Evolutionary conservation across 2,888 invertebrate species (phyloP), one percentile per base, ranked within the genome.

Genomic region (Hypsopygia costalis): DNA sequence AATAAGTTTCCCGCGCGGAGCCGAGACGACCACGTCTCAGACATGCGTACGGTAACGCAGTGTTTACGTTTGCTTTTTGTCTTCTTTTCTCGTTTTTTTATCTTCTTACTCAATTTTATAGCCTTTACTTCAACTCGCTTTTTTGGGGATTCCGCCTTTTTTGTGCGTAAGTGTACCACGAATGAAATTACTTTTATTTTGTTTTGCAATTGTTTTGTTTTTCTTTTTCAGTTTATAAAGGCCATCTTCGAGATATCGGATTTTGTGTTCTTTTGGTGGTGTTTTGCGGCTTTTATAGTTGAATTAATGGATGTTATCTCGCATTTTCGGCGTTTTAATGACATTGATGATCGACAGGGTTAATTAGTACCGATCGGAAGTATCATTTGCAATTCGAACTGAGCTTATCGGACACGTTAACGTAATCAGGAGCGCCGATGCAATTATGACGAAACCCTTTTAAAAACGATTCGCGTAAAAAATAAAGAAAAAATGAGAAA

Each of bases 371-470:
- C 38, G 21, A 44, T 41, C 42, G 49, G 42, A 44, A 46, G 46
- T 41, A 35, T 47, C 36, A 36, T 33, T 36, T 33, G 35, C 39
- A 41, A 43, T 41, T 46, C 33, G 44, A 43, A 55, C 56, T 16
- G 52, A 51, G 69, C 71, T 80, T 77, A 81, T 85, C 80, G 67
- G 69, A 66, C 16, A 16, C 62, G 68, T 61, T 67, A 76, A 78
- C 77, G 78, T 87, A 82, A 87, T 85, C 80, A 78, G 63, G 58
- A 73, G 71, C 70, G 69, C 67, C 77, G 75, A 78, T 76, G 85
- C 83, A 83, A 88, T 87, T 87, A 88, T 88, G 86, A 87, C 77
- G 82, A 82, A 87, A 87, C 87, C 87, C 86, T 85, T 74, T 88
- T 85, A 87, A 87, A 87, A 88, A 81, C 86, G 87, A 85, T 86